A percentile compares a stretch with the other conserved stretches of the same genome.
Conservation (phyloP, 2,888 invertebrate species). For the Galeopsomyia nigrocyanea region DNA sequence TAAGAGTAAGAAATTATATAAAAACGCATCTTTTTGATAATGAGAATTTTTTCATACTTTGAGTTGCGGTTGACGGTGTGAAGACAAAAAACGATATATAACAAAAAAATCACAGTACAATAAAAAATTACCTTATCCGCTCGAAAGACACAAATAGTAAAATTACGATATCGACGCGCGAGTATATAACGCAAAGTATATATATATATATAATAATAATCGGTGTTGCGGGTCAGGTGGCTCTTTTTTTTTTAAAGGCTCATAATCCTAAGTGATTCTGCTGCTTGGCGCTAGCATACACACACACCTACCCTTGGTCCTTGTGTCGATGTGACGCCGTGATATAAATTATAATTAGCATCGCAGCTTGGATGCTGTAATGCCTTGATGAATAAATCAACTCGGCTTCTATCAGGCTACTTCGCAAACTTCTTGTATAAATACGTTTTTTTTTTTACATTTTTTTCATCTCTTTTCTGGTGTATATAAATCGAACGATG, state of each 20-base stretch:
- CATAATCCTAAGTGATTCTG: slow-evolving; percentile 50
- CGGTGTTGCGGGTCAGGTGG: neutral
- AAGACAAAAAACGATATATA: no score
- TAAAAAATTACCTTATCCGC: no score
- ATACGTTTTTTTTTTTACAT: slow-evolving; percentile 55
- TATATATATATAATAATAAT: no score
- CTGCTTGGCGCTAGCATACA: neutral
- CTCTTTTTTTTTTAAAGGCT: slow-evolving; percentile 47
- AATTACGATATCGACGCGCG: no score
- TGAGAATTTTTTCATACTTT: no score
- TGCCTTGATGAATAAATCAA: slow-evolving; percentile 65
- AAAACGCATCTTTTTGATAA: no score
- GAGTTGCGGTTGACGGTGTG: no score
- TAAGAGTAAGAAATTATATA: no score
- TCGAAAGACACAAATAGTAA: no score
- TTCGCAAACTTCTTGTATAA: neutral
- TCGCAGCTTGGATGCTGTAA: slow-evolving; percentile 54
- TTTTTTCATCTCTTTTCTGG: no score
- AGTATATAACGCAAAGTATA: neutral
- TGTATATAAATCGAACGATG: no score
- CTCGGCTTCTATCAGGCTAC: slow-evolving; percentile 57
- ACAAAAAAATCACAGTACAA: no score
- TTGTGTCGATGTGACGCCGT: slow-evolving; percentile 50
- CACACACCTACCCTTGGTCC: slow-evolving; percentile 36
- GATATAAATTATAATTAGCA: slow-evolving; percentile 67